Evolutionary conservation across 1,140 invertebrate species (phyloP).

Genomic region (Heliconius himera): DNA sequence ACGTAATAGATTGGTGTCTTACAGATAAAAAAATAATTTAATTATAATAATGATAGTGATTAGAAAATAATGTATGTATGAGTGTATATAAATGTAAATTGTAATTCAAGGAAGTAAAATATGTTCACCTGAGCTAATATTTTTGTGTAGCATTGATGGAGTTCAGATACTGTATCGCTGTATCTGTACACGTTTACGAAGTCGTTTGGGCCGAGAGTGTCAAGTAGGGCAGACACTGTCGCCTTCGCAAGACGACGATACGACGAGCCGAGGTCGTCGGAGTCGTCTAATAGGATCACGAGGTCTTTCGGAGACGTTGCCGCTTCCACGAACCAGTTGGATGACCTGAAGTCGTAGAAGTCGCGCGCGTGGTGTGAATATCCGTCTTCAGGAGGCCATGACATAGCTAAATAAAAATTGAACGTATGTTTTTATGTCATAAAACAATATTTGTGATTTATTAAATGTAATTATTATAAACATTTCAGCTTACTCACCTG

Average conservation of each 20-base stretch:
- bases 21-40: not conserved
- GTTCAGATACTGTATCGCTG: conserved; percentile 87
- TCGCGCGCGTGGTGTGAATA: conserved; percentile 84
- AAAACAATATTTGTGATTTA: not conserved
- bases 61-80: not conserved
- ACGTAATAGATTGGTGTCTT: not conserved
- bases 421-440: not conserved
- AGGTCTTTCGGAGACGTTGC: conserved; percentile 98
- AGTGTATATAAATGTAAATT: not conserved
- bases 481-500: conserved; percentile 83
- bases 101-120: not conserved
- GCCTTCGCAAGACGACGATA: conserved; percentile 92
- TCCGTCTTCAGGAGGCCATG: conserved; percentile 76
- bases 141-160: conserved; percentile 93
- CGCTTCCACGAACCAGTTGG: conserved; percentile 96
- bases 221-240: conserved; percentile 93
- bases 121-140: conserved; percentile 88
- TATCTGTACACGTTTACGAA: conserved; percentile 97
- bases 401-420: conserved; percentile 60
- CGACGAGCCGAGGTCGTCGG: conserved; percentile 94
- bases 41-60: not conserved
- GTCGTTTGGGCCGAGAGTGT: conserved; percentile 97
- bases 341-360: conserved; percentile 93
- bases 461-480: not conserved
- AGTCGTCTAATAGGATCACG: conserved; percentile 94